Conservation (phyloP, 2,888 invertebrate genomes). For the Andricus quercusramuli region DNA sequence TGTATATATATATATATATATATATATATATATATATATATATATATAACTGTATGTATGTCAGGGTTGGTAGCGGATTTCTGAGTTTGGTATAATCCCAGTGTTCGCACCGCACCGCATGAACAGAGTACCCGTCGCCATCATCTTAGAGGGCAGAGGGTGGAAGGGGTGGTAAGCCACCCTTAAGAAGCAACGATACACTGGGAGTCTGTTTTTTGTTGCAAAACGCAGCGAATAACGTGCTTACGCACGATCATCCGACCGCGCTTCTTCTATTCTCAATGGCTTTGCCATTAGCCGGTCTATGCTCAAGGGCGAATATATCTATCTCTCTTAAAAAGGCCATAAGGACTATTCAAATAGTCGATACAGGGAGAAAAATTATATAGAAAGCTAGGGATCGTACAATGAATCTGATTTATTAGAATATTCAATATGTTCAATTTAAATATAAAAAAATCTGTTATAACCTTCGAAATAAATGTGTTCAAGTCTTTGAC, state of each 20-base stretch:
- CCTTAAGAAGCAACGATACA: constrained; percentile 75
- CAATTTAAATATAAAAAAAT: no score
- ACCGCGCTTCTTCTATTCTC: constrained; percentile 63
- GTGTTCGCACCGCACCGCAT: constrained; percentile 64
- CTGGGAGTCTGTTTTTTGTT: constrained; percentile 53
- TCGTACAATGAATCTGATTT: not conserved
- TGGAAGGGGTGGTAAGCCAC: constrained; percentile 56
- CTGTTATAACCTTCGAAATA: no score
- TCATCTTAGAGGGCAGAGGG: constrained; percentile 60
- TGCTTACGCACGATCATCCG: constrained; percentile 77
- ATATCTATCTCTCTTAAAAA: not conserved
- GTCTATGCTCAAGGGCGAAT: not conserved
- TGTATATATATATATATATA: no score
- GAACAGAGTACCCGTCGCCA: constrained; percentile 61
- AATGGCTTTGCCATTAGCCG: constrained; percentile 54
- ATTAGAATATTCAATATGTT: not conserved
- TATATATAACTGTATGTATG: not conserved
- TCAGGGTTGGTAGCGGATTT: constrained; percentile 23
- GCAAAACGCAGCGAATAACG: constrained; percentile 76
- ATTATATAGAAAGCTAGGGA: not conserved
- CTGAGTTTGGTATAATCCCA: constrained; percentile 17
- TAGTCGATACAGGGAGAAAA: not conserved
- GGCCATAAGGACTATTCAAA: not conserved
- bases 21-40: no score
- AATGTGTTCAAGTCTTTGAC: no score